A percentile compares a stretch with the other conserved stretches of the same genome.
Conservation (phyloP, 1,140 invertebrate genomes). For the Drosophila willistoni region DNA sequence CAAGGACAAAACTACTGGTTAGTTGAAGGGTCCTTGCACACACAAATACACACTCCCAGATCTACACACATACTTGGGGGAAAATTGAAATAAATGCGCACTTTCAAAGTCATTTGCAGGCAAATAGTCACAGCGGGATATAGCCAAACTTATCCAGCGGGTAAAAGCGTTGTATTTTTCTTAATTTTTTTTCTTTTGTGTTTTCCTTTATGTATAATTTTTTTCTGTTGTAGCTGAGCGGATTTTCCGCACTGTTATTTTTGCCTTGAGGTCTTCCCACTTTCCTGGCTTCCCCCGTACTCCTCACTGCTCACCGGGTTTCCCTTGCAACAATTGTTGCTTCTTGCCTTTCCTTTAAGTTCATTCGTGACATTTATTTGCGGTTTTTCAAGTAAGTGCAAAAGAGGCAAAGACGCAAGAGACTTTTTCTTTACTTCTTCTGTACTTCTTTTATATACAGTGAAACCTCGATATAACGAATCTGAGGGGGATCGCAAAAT, state of each 20-base stretch:
- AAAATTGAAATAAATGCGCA: constrained; percentile 71
- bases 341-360: constrained; percentile 57
- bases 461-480: no score
- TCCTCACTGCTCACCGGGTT: not conserved
- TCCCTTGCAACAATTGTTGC: constrained; percentile 61
- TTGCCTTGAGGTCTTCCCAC: constrained; percentile 27
- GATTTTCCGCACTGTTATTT: constrained; percentile 66
- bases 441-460: constrained; percentile 33
- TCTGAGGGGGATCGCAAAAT: no score
- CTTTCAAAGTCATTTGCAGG: constrained; percentile 73
- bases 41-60: not conserved
- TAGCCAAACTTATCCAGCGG: constrained; percentile 49
- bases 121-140: constrained; percentile 58
- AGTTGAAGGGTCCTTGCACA: constrained; percentile 22
- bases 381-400: constrained; percentile 44
- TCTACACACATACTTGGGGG: not conserved
- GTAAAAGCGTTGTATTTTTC: constrained; percentile 54
- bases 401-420: constrained; percentile 11
- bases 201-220: constrained; percentile 12
- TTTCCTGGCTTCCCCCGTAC: not conserved
- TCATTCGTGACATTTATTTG: constrained; percentile 76
- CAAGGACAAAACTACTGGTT: constrained; percentile 36
- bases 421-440: constrained; percentile 17
- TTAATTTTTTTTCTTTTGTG: constrained; percentile 49
- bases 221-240: constrained; percentile 39